Percentiles rank a stretch among this genome's conserved stretches.
Evolutionary conservation across 2,797 vertebrate species (phyloP).

Genomic region (Micrastur ruficollis): DNA sequence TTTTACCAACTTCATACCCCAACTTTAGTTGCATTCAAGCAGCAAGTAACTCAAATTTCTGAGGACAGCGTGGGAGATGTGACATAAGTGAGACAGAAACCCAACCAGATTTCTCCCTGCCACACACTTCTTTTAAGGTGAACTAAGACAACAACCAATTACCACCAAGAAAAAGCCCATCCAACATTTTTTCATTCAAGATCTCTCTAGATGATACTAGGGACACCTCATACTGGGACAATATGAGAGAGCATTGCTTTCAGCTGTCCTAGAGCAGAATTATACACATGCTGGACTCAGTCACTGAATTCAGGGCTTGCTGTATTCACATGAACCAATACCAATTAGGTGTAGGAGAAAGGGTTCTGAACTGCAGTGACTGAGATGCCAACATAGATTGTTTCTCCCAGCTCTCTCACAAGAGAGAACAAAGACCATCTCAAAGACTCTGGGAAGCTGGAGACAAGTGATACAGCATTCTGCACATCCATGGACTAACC

Average conservation of each 20-base stretch:
- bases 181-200: background rate
- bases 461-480: background rate
- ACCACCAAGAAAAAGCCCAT: background rate
- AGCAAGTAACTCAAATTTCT: background rate
- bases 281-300: too few species aligned
- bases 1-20: background rate
- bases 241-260: background rate
- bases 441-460: background rate
- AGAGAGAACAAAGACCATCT: background rate
- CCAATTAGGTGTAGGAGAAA: background rate
- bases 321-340: background rate
- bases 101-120: accelerated
- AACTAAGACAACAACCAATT: background rate
- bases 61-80: background rate
- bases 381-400: background rate
- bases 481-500: background rate
- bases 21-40: background rate
- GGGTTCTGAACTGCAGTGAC: background rate
- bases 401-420: background rate
- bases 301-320: background rate
- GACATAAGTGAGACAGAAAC: background rate
- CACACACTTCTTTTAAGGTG: background rate
- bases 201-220: background rate
- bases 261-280: background rate
- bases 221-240: background rate